phyloP scores from a whole-genome alignment of 2,888 invertebrate species.

The Pelosia muscerda region DNA sequence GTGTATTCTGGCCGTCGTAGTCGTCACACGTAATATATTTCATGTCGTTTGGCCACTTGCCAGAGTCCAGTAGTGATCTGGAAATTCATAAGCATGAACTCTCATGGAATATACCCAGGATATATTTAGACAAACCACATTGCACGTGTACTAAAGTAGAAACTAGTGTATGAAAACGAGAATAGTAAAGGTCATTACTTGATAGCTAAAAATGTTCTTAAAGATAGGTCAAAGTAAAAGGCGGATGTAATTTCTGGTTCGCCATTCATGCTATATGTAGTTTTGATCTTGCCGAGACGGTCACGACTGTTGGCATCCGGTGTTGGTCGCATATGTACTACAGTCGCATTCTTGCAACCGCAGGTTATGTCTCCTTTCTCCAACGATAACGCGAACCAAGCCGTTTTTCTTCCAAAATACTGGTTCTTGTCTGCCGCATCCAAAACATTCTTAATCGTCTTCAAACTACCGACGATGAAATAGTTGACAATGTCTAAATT shows the following conservation, averaged over 20 bases:
- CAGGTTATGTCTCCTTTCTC: constrained; percentile 92
- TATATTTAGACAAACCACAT: constrained; percentile 75
- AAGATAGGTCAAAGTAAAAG: constrained; percentile 95
- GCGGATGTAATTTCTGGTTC: constrained; percentile 92
- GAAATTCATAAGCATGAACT: constrained; percentile 78
- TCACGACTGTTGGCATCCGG: constrained; percentile 90
- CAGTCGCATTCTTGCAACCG: constrained; percentile 91
- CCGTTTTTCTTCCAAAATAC: constrained; percentile 94
- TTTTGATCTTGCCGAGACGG: constrained; percentile 89
- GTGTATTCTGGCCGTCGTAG: constrained; percentile 92
- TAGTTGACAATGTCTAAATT: constrained; percentile 96
- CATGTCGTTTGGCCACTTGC: constrained; percentile 91
- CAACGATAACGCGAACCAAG: constrained; percentile 95
- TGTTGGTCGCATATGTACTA: constrained; percentile 91
- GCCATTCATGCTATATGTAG: constrained; percentile 90
- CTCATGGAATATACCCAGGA: constrained; percentile 75
- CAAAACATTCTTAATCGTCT: constrained; percentile 90
- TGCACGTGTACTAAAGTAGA: constrained; percentile 66
- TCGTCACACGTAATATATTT: constrained; percentile 92
- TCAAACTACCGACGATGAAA: constrained; percentile 92
- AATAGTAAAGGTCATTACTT: constrained; percentile 87
- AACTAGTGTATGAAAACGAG: constrained; percentile 64
- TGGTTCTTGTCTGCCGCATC: constrained; percentile 91
- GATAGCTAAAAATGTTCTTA: constrained; percentile 90
- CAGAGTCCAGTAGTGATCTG: constrained; percentile 90